Conservation (phyloP, 2,113 vertebrate genomes). For the Dicaeum eximium region DNA sequence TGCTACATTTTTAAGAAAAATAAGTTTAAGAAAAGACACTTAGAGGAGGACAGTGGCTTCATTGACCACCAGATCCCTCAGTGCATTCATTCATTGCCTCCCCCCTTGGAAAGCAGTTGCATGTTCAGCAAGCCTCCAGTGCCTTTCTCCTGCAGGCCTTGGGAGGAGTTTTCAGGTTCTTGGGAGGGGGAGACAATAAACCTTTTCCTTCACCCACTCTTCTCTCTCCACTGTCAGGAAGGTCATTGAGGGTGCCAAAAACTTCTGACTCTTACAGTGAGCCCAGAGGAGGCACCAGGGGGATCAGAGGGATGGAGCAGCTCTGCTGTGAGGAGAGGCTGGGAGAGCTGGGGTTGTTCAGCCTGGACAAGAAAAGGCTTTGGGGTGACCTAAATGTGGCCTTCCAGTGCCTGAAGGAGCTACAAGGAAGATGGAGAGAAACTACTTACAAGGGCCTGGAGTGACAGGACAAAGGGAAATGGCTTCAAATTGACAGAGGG, state of each 20-base stretch:
- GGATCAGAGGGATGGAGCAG: not conserved
- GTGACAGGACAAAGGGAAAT: not conserved
- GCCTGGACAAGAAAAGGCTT: not conserved
- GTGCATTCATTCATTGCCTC: not conserved
- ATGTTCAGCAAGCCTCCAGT: not conserved
- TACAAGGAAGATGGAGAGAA: not conserved
- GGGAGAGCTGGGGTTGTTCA: not conserved
- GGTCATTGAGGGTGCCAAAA: not conserved
- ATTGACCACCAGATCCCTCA: not conserved
- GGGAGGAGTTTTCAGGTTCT: not conserved
- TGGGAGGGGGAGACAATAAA: not conserved
- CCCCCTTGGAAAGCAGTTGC: not conserved
- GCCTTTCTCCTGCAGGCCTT: not conserved
- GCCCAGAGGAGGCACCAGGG: not conserved
- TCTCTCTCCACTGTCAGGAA: not conserved
- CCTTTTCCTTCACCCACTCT: not conserved
- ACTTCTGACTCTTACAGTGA: rapidly evolving
- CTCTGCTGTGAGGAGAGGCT: not conserved
- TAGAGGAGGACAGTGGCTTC: not conserved
- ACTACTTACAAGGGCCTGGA: not conserved
- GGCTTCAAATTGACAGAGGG: not conserved
- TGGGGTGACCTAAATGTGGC: not conserved
- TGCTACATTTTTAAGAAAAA: not conserved
- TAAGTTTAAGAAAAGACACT: not conserved
- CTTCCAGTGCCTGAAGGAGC: not conserved